Conservation (phyloP, 2,888 invertebrate species). For the Luperina testacea region DNA sequence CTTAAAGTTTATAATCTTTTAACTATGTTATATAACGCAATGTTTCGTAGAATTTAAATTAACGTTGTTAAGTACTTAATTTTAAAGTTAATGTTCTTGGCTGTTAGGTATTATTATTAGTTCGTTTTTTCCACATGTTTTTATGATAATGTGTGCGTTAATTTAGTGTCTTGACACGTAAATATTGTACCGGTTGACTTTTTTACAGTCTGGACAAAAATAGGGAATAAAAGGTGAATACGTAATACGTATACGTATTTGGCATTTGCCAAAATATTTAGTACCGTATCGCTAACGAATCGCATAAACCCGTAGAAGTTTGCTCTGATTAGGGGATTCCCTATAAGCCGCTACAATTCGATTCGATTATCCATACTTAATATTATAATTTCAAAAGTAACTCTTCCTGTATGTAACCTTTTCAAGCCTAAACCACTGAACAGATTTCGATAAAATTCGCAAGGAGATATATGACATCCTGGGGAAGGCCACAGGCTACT, state of each 20-base stretch:
- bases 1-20: conserved; percentile 32
- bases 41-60: conserved; percentile 7
- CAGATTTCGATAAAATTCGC: not conserved
- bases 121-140: not conserved
- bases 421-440: not conserved
- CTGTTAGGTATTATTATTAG: not conserved
- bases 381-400: not conserved
- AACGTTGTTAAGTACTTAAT: not conserved
- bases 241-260: too few relatives aligned
- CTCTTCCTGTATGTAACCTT: not conserved
- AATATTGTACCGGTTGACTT: not conserved
- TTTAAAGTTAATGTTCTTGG: not conserved
- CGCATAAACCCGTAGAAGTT: conserved; percentile 5
- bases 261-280: too few relatives aligned
- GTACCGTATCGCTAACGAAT: conserved; percentile 1
- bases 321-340: conserved; percentile 15
- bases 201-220: not conserved
- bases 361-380: conserved; percentile 12
- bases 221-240: not conserved
- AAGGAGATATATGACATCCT: not conserved
- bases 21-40: not conserved
- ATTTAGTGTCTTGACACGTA: conserved; percentile 1
- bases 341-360: not conserved
- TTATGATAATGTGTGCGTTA: not conserved
- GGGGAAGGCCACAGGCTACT: not conserved